Evolutionary conservation across 64 coral and sea anemone genomes (phyloP), one percentile per base, ranked within the genome.

Genomic region (Stichodactyla helianthus): DNA sequence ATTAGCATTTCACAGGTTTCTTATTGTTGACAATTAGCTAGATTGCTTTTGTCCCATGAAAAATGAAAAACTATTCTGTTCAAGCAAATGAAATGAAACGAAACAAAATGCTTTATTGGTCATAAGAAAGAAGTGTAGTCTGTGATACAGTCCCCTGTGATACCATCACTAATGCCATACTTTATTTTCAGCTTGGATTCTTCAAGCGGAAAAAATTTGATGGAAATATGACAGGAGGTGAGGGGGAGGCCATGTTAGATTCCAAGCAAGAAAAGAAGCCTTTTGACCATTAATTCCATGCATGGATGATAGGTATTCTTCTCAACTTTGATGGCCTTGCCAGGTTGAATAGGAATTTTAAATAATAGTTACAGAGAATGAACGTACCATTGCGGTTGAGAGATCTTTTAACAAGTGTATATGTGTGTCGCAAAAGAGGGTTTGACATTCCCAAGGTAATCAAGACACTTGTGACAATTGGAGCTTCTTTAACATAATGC

Each of bases 171-270:
- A 81, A 81, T 54, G 52, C 7, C 7, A 20, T 81, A 50, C 78
- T 55, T 17, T 50, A 16, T 82, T 82, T 83, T 71, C 59, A 91
- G 85, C n/a, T 86, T 44, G 90, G 90, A 76, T 91, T 91, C 25
- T 91, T 91, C 61, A 91, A 87, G 78, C 84, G 90, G 20, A 85
- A 91, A 76, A 91, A 82, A 51, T 91, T 82, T 76, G 90, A 91
- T 86, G 86, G 86, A 57, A 91, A 91, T n/a, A 86, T 91, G 25
- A 91, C 59, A 14, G 83, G 82, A 52, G 51, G 85, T 23, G 90
- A 91, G 52, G 52, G 7, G 57, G 85, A 91, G 13, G 85, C 54
- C 56, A 91, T 91, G 85, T 25, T 91, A 53, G 86, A 86, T 55
- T 82, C 76, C 59, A 87, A 87, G 25, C 44, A 84, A 59, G 57